A percentile compares a stretch with the other conserved stretches of the same genome.
Conservation (phyloP, 1,140 invertebrate genomes). For the Nymphalis io region DNA sequence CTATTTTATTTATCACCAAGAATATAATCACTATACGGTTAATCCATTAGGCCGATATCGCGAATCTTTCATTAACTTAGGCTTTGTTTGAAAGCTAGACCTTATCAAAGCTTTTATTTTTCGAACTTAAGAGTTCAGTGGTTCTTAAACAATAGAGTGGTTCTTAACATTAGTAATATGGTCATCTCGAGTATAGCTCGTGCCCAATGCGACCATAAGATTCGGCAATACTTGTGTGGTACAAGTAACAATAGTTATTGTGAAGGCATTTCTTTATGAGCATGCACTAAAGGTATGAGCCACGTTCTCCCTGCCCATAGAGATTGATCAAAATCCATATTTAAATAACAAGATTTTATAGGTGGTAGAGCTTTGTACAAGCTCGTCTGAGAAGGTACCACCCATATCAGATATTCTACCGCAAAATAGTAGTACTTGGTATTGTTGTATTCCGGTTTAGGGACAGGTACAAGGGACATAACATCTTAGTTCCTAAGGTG, state of each 20-base stretch:
- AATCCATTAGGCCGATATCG: slow-evolving; percentile 35
- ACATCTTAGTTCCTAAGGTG: no score
- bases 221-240: slow-evolving; percentile 2
- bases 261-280: no score
- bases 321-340: no score
- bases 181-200: slow-evolving; percentile 40
- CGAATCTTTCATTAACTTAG: slow-evolving; percentile 45
- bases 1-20: slow-evolving; percentile 16
- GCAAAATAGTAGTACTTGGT: no score
- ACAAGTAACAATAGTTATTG: background rate
- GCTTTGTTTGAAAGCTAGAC: slow-evolving; percentile 42
- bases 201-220: slow-evolving; percentile 36
- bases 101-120: slow-evolving; percentile 45
- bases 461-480: no score
- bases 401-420: no score
- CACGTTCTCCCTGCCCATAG: no score
- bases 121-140: slow-evolving; percentile 19
- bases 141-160: slow-evolving; percentile 49
- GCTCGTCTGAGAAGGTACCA: no score
- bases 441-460: no score
- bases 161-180: slow-evolving; percentile 51
- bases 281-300: no score
- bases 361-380: no score
- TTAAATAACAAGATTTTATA: no score
- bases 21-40: slow-evolving; percentile 17